Percentiles rank a stretch among this genome's conserved stretches.
phyloP scores from a whole-genome alignment of 2,797 vertebrate genomes.

The Myotis myotis region DNA sequence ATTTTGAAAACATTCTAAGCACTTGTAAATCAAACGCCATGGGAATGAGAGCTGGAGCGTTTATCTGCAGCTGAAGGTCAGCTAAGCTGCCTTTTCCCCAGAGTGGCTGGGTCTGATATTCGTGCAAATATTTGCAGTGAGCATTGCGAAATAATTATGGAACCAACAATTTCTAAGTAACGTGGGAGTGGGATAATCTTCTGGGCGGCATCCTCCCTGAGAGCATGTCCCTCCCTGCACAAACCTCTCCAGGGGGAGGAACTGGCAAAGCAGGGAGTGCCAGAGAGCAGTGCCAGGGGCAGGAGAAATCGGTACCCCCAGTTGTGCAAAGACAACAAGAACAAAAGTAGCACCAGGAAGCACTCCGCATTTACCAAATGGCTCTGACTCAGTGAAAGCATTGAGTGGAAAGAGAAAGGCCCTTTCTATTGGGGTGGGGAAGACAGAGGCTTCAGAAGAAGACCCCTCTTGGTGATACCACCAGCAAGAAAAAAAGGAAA shows the following conservation, averaged over 20 bases:
- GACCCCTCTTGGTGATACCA: neutral
- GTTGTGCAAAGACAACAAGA: neutral
- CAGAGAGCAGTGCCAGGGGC: neutral
- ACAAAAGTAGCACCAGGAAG: neutral
- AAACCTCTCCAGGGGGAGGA: neutral
- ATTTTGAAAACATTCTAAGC: neutral
- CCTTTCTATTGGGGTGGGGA: neutral
- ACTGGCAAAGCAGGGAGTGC: neutral
- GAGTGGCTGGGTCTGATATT: neutral
- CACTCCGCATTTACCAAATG: neutral
- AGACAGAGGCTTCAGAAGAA: neutral
- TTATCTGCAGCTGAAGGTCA: neutral
- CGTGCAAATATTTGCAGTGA: slow-evolving; percentile 15
- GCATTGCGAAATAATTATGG: neutral
- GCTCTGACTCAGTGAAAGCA: neutral
- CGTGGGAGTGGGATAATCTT: neutral
- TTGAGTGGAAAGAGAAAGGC: neutral
- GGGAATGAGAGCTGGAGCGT: neutral
- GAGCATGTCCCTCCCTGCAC: neutral
- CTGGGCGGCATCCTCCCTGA: neutral
- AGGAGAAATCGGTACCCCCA: neutral
- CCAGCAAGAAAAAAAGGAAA: neutral
- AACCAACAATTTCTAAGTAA: neutral
- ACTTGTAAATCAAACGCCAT: neutral
- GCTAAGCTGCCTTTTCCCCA: neutral